Conservation (phyloP, 2,888 invertebrate genomes). For the Dryomyza anilis region DNA sequence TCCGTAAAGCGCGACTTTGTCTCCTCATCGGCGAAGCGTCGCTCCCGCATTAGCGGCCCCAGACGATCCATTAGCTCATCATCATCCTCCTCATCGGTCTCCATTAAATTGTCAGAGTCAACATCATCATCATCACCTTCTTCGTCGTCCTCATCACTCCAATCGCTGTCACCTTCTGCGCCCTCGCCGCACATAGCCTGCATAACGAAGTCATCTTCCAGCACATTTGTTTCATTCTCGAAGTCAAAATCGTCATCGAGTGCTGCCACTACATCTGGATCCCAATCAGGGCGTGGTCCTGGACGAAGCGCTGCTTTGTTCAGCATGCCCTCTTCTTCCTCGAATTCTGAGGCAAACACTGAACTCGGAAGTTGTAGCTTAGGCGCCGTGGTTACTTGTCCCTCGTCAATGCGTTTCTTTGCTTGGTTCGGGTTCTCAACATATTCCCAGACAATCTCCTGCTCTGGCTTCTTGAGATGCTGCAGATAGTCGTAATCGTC, state of each 20-base stretch:
- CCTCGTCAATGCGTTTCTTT: constrained; percentile 43
- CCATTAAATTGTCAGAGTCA: constrained; percentile 49
- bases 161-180: constrained; percentile 45
- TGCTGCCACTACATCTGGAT: constrained; percentile 91
- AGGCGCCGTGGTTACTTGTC: constrained; percentile 36
- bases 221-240: constrained; percentile 77
- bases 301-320: constrained; percentile 58
- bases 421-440: constrained; percentile 57
- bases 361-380: constrained; percentile 77
- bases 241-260: constrained; percentile 92
- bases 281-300: constrained; percentile 74
- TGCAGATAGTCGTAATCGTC: constrained; percentile 96
- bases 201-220: constrained; percentile 92
- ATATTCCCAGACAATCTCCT: constrained; percentile 59
- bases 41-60: constrained; percentile 60
- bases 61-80: constrained; percentile 60
- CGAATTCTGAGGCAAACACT: constrained; percentile 84
- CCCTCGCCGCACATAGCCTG: constrained; percentile 65
- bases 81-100: constrained; percentile 60
- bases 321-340: constrained; percentile 77
- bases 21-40: constrained; percentile 70
- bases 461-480: constrained; percentile 68
- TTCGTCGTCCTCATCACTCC: constrained; percentile 44
- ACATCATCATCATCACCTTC: constrained; percentile 43
- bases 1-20: constrained; percentile 88